phyloP scores from a whole-genome alignment of 2,113 vertebrate genomes.

The Canis aureus region DNA sequence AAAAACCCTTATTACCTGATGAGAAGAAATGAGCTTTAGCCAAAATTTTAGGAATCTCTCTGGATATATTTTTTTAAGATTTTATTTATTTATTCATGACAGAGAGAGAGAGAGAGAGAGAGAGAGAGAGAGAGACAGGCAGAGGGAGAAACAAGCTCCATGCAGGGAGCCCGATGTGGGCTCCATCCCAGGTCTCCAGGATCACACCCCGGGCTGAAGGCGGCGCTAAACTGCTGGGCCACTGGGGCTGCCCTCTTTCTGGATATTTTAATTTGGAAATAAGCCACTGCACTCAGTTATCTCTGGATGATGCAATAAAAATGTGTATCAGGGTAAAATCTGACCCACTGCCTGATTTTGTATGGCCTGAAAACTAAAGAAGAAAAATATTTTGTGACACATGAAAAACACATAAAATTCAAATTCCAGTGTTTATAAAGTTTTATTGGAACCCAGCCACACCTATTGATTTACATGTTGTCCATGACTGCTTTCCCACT shows the following conservation, averaged over 20 bases:
- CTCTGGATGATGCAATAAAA: constrained; percentile 27
- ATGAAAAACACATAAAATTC: constrained; percentile 18
- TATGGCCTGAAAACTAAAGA: background rate
- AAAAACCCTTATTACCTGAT: constrained; percentile 11
- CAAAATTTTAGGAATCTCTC: constrained; percentile 40
- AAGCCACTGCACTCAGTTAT: constrained; percentile 30
- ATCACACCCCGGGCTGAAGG: too few relatives aligned
- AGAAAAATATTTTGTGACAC: constrained; percentile 7
- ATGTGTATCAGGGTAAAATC: background rate
- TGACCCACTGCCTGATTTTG: background rate
- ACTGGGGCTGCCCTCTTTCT: background rate
- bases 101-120: too few relatives aligned
- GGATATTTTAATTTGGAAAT: constrained; percentile 48
- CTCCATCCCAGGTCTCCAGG: too few relatives aligned
- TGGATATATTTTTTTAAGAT: background rate
- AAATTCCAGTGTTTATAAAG: background rate
- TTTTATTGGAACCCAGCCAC: background rate
- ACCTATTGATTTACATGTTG: background rate
- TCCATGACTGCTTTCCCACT: background rate
- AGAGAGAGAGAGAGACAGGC: too few relatives aligned
- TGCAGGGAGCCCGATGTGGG: too few relatives aligned
- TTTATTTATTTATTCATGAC: too few relatives aligned
- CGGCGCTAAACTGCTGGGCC: too few relatives aligned
- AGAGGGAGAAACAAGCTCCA: too few relatives aligned
- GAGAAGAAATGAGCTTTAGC: background rate